A percentile compares a stretch with the other conserved stretches of the same genome.
phyloP scores from a whole-genome alignment of 2,888 invertebrate genomes.

The Thymelicus acteon region DNA sequence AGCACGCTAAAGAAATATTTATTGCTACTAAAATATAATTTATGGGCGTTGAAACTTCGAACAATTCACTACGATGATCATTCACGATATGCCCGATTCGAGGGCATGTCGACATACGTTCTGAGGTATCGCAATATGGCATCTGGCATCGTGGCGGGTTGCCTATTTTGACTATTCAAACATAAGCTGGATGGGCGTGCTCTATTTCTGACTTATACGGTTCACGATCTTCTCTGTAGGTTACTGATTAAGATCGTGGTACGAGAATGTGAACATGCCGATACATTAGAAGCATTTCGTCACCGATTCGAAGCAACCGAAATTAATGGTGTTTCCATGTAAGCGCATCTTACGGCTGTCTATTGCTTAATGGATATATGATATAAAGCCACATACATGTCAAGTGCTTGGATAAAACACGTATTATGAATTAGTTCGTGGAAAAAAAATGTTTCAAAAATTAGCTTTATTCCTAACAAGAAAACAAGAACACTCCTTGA shows the following conservation, averaged over 20 bases:
- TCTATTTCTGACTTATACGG: slow-evolving; percentile 1
- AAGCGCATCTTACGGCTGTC: too few species aligned
- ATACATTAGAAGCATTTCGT: not conserved
- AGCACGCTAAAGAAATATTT: slow-evolving; percentile 16
- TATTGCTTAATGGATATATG: too few species aligned
- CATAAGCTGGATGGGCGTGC: slow-evolving; percentile 16
- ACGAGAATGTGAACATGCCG: not conserved
- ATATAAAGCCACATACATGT: too few species aligned
- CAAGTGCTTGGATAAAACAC: too few species aligned
- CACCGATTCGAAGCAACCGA: too few species aligned
- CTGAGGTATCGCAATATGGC: slow-evolving; percentile 29
- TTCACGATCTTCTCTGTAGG: not conserved
- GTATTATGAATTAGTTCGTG: too few species aligned
- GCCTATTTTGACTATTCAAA: slow-evolving; percentile 27
- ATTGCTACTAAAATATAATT: slow-evolving; percentile 31
- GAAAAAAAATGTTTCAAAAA: too few species aligned
- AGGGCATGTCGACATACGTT: slow-evolving; percentile 36
- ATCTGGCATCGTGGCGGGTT: slow-evolving; percentile 28
- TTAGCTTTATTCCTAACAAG: too few species aligned
- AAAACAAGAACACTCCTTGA: too few species aligned
- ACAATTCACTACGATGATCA: slow-evolving; percentile 31
- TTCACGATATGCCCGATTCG: slow-evolving; percentile 33
- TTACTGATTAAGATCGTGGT: slow-evolving; percentile 14
- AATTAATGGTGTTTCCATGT: too few species aligned
- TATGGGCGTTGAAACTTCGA: slow-evolving; percentile 22